Evolutionary conservation across 2,113 vertebrate genomes (phyloP).

Genomic region (Gavia stellata): DNA sequence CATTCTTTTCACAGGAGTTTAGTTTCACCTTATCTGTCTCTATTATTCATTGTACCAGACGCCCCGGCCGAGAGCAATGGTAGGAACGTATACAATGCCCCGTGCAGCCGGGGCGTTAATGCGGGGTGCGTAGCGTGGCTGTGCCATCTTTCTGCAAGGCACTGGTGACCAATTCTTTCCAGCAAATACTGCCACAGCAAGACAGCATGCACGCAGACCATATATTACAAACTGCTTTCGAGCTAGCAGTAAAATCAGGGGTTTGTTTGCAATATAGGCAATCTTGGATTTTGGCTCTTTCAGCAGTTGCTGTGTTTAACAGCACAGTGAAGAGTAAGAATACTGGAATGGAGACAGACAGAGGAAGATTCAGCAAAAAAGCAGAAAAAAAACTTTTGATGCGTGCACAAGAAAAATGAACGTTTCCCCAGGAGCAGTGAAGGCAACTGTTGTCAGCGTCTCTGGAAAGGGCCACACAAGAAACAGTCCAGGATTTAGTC

Average conservation of each 20-base stretch:
- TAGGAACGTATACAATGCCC: neutral
- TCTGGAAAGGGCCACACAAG: neutral
- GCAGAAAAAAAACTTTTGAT: neutral
- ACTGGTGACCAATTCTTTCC: neutral
- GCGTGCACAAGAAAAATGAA: accelerated
- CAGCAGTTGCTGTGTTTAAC: neutral
- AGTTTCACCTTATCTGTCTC: neutral
- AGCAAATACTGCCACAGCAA: neutral
- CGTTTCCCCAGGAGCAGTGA: accelerated
- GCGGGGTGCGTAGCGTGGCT: neutral
- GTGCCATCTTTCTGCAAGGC: neutral
- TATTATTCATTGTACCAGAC: neutral
- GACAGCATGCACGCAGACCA: neutral
- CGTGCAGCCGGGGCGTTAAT: neutral
- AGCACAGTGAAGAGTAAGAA: neutral
- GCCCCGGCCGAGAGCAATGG: neutral
- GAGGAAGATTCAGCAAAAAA: neutral
- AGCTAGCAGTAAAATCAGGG: neutral
- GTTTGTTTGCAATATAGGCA: neutral
- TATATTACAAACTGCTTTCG: neutral
- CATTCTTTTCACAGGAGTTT: constrained; percentile 1
- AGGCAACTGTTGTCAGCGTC: neutral
- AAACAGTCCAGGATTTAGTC: neutral
- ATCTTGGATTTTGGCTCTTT: neutral
- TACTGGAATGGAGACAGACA: neutral